phyloP scores from a whole-genome alignment of 2,888 invertebrate species.

The Masnerella sp. region DNA sequence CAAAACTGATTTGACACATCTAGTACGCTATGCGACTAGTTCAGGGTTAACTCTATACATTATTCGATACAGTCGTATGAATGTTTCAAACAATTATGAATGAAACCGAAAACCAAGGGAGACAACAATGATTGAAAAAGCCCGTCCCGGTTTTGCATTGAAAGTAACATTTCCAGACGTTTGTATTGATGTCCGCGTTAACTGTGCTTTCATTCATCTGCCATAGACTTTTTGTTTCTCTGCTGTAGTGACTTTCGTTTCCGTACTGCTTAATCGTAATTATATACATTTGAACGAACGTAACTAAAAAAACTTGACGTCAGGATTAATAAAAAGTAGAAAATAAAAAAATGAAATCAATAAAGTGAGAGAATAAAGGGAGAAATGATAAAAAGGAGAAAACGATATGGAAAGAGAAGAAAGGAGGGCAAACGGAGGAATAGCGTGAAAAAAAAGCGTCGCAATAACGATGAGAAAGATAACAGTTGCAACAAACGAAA shows the following conservation, averaged over 20 bases:
- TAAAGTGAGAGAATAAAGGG: not conserved
- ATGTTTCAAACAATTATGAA: conserved; percentile 48
- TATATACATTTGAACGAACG: conserved; percentile 53
- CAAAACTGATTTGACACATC: conserved; percentile 36
- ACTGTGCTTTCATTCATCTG: conserved; percentile 60
- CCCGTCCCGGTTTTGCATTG: conserved; percentile 31
- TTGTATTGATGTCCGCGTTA: conserved; percentile 41
- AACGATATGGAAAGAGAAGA: not conserved
- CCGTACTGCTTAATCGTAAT: conserved; percentile 58
- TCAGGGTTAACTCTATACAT: conserved; percentile 45
- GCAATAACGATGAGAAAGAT: conserved; percentile 40
- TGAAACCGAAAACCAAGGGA: conserved; percentile 48
- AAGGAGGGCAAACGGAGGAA: conserved; percentile 1
- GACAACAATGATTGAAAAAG: conserved; percentile 45
- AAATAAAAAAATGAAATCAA: conserved; percentile 2
- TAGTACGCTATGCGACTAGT: conserved; percentile 40
- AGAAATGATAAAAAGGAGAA: not conserved
- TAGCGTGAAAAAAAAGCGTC: conserved; percentile 19
- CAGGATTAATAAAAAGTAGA: conserved; percentile 2
- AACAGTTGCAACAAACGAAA: conserved; percentile 45
- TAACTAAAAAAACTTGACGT: conserved; percentile 31
- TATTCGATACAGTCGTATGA: conserved; percentile 32
- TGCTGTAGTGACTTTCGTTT: conserved; percentile 61
- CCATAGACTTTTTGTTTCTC: conserved; percentile 56
- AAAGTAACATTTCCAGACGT: conserved; percentile 43